Conservation (phyloP, 2,797 vertebrate genomes). For the Eurystomus glaucurus region DNA sequence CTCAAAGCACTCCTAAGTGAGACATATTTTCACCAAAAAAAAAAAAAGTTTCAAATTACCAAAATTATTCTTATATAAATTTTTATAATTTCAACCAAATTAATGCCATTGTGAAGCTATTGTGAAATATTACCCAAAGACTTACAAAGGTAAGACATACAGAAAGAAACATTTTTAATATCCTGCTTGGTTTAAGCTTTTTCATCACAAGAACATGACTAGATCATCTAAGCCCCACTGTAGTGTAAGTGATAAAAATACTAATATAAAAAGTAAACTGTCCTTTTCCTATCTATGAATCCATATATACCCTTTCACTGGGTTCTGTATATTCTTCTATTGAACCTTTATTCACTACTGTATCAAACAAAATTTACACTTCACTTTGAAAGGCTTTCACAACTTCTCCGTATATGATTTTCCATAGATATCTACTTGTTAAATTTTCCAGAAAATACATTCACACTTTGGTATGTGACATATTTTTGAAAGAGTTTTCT, state of each 20-base stretch:
- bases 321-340: neutral
- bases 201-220: neutral
- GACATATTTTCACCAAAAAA: neutral
- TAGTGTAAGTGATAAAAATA: neutral
- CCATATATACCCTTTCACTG: neutral
- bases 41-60: neutral
- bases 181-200: neutral
- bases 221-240: accelerated
- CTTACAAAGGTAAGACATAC: neutral
- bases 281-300: neutral
- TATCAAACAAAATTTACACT: neutral
- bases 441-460: neutral
- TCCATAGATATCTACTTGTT: neutral
- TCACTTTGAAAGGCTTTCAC: neutral
- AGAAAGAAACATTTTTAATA: neutral
- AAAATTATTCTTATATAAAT: neutral
- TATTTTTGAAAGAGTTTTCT: neutral
- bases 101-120: neutral
- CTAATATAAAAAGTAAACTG: neutral
- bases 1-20: neutral
- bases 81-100: neutral
- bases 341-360: neutral
- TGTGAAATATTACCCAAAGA: neutral
- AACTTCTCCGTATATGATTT: neutral
- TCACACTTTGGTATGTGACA: neutral